Evolutionary conservation across 2,797 vertebrate genomes (phyloP).

Genomic region (Alectoris magna): DNA sequence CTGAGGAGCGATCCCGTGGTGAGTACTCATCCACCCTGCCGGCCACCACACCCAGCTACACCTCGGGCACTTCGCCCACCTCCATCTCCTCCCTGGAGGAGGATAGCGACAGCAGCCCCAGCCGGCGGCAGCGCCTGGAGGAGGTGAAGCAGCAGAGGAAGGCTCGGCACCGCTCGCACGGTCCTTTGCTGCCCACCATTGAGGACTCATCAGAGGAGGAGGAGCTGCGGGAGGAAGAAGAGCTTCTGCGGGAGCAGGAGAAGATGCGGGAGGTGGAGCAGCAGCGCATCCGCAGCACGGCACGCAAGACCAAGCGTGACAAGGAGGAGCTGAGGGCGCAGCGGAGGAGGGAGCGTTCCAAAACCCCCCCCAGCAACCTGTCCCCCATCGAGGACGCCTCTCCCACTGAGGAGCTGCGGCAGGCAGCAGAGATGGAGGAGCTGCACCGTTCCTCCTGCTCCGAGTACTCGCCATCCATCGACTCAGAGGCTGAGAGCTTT

Average conservation of each 20-base stretch:
- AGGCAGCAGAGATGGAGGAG: conserved; percentile 99
- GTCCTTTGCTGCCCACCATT: conserved; percentile 96
- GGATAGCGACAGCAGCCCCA: conserved; percentile 99
- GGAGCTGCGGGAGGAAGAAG: conserved; percentile 97
- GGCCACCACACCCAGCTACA: conserved; percentile 97
- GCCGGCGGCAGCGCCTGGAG: conserved; percentile 93
- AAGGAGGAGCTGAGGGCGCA: conserved; percentile 98
- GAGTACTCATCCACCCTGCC: conserved; percentile 98
- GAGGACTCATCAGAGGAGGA: conserved; percentile 99
- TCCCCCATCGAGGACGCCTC: conserved; percentile 99
- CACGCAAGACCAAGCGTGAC: conserved; percentile 96
- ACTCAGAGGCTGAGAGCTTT: conserved; percentile 95
- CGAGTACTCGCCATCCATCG: conserved; percentile 96
- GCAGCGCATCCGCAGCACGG: conserved; percentile 97
- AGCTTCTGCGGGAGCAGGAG: conserved; percentile 96
- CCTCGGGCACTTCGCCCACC: conserved; percentile 97
- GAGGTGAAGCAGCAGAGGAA: conserved; percentile 99
- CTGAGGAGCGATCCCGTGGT: conserved; percentile 95
- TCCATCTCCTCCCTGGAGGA: conserved; percentile 98
- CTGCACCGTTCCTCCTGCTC: conserved; percentile 98
- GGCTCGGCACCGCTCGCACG: conserved; percentile 95
- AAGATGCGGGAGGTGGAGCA: conserved; percentile 99
- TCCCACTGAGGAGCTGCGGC: conserved; percentile 96
- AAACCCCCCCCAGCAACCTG: conserved; percentile 98
- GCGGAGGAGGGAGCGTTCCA: conserved; percentile 95